These are phyloP conservation scores for Hozukius guyotensis DNA, from an alignment of 2,797 vertebrate species.

Conservation along the genomic window DNA sequence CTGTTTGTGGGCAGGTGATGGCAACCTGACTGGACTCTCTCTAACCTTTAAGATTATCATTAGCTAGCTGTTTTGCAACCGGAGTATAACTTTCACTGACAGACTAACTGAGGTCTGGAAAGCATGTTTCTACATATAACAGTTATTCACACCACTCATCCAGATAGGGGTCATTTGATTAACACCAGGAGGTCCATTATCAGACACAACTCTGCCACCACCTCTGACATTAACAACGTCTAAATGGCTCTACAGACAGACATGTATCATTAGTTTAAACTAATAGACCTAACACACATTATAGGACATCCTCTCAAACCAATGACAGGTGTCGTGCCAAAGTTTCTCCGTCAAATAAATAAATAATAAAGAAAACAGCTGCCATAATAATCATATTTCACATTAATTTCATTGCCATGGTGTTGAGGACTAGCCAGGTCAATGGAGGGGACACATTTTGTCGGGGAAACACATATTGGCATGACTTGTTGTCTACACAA, in stretches of 20 bases:
- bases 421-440: neutral
- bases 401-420: too few relatives aligned
- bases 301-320: conserved; percentile 17
- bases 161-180: conserved; percentile 28
- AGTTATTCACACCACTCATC: neutral
- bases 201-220: neutral
- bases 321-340: conserved; percentile 33
- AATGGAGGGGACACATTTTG: neutral
- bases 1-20: neutral
- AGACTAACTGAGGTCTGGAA: neutral
- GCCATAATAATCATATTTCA: neutral
- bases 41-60: neutral
- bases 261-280: neutral
- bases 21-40: neutral
- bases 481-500: too few relatives aligned
- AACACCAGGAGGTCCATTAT: conserved; percentile 5
- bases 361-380: neutral
- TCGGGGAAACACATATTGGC: neutral
- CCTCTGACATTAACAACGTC: neutral
- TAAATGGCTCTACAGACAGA: neutral
- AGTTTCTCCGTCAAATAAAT: neutral
- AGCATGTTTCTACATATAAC: too few relatives aligned
- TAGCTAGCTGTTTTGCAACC: neutral
- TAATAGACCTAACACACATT: conserved; percentile 7
- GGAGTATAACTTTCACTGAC: neutral